These are phyloP conservation scores for Stegana nigrithorax DNA, from an alignment of 2,888 invertebrate genomes.

Conservation along the genomic window DNA sequence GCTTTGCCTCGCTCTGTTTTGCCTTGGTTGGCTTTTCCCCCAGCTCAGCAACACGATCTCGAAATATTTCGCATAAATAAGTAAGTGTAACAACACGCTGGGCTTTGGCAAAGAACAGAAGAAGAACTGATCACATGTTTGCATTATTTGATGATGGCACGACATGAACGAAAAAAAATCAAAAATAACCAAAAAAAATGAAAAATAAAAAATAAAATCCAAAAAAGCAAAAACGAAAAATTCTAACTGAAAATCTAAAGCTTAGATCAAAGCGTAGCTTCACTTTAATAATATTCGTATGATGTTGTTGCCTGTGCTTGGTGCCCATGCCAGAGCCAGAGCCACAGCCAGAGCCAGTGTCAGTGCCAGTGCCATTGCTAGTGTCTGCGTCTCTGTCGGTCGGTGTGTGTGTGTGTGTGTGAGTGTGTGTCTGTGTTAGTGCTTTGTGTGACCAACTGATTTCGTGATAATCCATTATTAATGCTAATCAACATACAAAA, in stretches of 20 bases:
- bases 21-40: conserved; percentile 38
- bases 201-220: conserved; percentile 20
- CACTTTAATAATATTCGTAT: conserved; percentile 65
- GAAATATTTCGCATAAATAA: conserved; percentile 66
- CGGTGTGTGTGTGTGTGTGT: conserved; percentile 32
- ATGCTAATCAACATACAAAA: conserved; percentile 69
- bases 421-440: too few relatives aligned
- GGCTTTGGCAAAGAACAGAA: conserved; percentile 24
- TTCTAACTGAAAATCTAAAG: too few relatives aligned
- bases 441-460: conserved; percentile 52
- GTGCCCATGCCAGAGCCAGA: not conserved
- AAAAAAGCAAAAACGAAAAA: conserved; percentile 12
- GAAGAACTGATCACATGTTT: conserved; percentile 63
- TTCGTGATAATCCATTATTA: conserved; percentile 70
- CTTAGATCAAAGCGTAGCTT: conserved; percentile 26
- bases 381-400: conserved; percentile 4
- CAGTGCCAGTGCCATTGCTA: conserved; percentile 1
- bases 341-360: conserved; percentile 26
- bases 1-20: conserved; percentile 36
- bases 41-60: conserved; percentile 61
- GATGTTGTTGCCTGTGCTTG: conserved; percentile 12
- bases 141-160: conserved; percentile 65
- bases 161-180: conserved; percentile 60
- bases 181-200: conserved; percentile 37
- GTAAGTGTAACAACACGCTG: conserved; percentile 64